Evolutionary conservation across 1,140 invertebrate species (phyloP), one percentile per base, ranked within the genome.

Genomic region (Chrysomallon squamiferum): DNA sequence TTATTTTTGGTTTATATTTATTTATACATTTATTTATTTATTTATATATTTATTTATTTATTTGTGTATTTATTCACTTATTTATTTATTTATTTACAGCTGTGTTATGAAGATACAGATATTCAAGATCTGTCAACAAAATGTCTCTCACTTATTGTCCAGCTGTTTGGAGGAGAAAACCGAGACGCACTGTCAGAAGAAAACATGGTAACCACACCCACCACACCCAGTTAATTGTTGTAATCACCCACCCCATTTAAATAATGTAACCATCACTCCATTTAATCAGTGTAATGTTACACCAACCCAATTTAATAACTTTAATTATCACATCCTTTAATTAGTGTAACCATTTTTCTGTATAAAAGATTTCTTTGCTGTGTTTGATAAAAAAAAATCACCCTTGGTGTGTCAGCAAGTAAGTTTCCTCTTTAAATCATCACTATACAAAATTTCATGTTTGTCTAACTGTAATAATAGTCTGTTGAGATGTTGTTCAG

Each of bases 111-210:
- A 52, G 85, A 86, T 61, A 66, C 65, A 45, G 83, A 85, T 30
- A 80, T 85, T 18, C 73, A 81, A 41, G 84, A 86, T 29, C 49
- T 81, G 20, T 72, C 83, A 15, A 71, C 75, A n/a, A 82, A 83
- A 64, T 79, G 72, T 62, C 67, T 86, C 18, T 85, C 83, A 9
- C 65, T 85, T 27, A 50, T 85, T 43, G 79, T 84, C 1, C 84
- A 86, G 74, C 69, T 86, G 47, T 85, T 83, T 78, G 84, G 84
- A 20, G 82, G 83, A 25, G 84, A 86, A 68, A 73, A 80, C 58
- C 71, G 73, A 64, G 79, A 86, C 58, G 73, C 79, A 27, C 56
- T 84, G 64, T 77, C 76, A 22, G 54, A 61, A 47, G 80, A 80
- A 66, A 85, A 82, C 67, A 81, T 82, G 79, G 84, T 81, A 62